Conservation (phyloP, 2,888 invertebrate genomes). For the Rotaria socialis region DNA sequence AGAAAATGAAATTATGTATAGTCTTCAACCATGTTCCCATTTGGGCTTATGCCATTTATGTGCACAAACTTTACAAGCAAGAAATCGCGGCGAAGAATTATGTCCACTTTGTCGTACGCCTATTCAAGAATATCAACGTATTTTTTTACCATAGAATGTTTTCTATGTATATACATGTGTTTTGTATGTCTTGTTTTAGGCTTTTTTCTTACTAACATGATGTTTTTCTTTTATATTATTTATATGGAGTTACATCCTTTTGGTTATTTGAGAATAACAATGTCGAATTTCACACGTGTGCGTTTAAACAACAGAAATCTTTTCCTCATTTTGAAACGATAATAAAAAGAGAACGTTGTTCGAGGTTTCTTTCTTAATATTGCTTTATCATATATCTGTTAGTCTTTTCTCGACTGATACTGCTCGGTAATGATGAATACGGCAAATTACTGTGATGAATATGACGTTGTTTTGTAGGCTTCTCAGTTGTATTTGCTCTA, state of each 20-base stretch:
- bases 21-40: slow-evolving; percentile 15
- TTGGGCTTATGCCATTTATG: slow-evolving; percentile 29
- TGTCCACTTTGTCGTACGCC: not conserved
- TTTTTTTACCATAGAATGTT: not conserved
- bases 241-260: not conserved
- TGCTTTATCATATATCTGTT: not conserved
- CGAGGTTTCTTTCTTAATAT: not conserved
- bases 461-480: not conserved
- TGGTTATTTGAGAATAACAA: not conserved
- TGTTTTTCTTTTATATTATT: not conserved
- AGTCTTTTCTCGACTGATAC: not conserved
- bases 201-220: not conserved
- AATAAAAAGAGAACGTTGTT: not conserved
- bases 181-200: not conserved
- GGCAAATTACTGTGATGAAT: not conserved
- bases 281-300: not conserved
- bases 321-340: too few species aligned
- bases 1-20: slow-evolving; percentile 23
- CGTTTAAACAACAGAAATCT: not conserved
- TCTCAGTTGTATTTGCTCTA: not conserved
- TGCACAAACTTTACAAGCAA: slow-evolving; percentile 7
- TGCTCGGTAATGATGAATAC: slow-evolving; percentile 1
- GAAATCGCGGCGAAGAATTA: not conserved
- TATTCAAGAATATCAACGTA: slow-evolving; percentile 23
- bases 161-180: not conserved